Evolutionary conservation across 2,888 invertebrate species (phyloP).

Genomic region (Caenorhabditis panamensis): DNA sequence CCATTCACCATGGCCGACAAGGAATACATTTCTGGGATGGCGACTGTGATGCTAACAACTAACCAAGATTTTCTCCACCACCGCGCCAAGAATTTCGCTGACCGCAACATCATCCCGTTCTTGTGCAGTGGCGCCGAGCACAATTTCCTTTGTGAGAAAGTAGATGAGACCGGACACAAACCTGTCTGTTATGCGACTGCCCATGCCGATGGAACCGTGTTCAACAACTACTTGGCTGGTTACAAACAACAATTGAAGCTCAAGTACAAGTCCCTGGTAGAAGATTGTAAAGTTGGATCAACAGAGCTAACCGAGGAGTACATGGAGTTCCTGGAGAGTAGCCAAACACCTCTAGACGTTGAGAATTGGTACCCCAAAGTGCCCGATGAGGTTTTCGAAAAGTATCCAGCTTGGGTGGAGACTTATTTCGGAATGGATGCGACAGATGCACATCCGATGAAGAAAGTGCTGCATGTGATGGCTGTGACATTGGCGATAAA

Average conservation of each 20-base stretch:
- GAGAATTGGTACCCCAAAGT: conserved; percentile 66
- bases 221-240: conserved; percentile 26
- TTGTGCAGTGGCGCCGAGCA: conserved; percentile 38
- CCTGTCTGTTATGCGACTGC: conserved; percentile 52
- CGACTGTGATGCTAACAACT: conserved; percentile 22
- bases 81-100: conserved; percentile 37
- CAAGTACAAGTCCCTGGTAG: conserved; percentile 27
- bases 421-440: conserved; percentile 69
- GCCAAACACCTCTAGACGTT: conserved; percentile 56
- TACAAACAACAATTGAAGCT: conserved; percentile 46
- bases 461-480: conserved; percentile 67
- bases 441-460: conserved; percentile 71
- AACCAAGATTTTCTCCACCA: conserved; percentile 33
- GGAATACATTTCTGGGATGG: conserved; percentile 48
- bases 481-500: conserved; percentile 70
- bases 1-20: conserved; percentile 55
- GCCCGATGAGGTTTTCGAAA: conserved; percentile 64
- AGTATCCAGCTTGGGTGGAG: conserved; percentile 73
- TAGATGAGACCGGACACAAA: conserved; percentile 39
- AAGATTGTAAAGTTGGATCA: conserved; percentile 24
- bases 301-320: conserved; percentile 33
- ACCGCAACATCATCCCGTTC: conserved; percentile 48
- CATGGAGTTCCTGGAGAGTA: conserved; percentile 39
- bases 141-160: conserved; percentile 55
- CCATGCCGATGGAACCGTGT: conserved; percentile 27